Evolutionary conservation across 2,113 vertebrate species (phyloP), one percentile per base, ranked within the genome.

Genomic region (Cygnus atratus): DNA sequence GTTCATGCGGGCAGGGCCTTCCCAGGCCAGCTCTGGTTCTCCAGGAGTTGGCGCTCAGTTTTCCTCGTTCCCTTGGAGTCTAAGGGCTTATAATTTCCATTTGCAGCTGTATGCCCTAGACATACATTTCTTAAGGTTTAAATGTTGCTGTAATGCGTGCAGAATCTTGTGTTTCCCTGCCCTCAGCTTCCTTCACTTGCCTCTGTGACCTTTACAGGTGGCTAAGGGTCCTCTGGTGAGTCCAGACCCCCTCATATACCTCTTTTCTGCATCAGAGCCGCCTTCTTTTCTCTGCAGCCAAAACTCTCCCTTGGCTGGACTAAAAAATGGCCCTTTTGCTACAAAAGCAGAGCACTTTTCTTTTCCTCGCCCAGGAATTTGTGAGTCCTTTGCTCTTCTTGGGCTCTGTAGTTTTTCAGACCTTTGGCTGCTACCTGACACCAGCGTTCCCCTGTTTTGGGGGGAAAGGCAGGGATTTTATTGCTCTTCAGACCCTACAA

Each of bases 331-430:
- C 22, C 58, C 17, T 80, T 37, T 72, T 57, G 35, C 17, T 78
- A 44, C 68, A 37, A 9, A n/a, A 81, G 41, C 57, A 5, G 1
- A 25, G 11, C 0, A 0, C 28, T 39, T 50, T 9, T 46, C 39
- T 58, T 82, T 35, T 79, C 57, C 12, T 3, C 0, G 0, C 41
- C 55, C 1, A 4, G 59, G 13, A 4, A 33, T 21, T 55, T 66
- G 6, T 43, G 17, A 68, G 15, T 39, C 33, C 44, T 57, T 82
- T 5, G 0, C 62, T 66, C 18, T 43, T 28, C 31, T 37, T 58
- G 24, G 46, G 28, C 70, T 66, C 44, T 85, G 63, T 9, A 12
- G 17, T n/a, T 84, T 81, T 74, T 50, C 80, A 90, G 55, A 10
- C 59, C 57, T 82, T 63, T 71, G 72, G 19, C 72, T 75, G 80